phyloP scores from a whole-genome alignment of 2,113 vertebrate genomes.

The Cygnus atratus region DNA sequence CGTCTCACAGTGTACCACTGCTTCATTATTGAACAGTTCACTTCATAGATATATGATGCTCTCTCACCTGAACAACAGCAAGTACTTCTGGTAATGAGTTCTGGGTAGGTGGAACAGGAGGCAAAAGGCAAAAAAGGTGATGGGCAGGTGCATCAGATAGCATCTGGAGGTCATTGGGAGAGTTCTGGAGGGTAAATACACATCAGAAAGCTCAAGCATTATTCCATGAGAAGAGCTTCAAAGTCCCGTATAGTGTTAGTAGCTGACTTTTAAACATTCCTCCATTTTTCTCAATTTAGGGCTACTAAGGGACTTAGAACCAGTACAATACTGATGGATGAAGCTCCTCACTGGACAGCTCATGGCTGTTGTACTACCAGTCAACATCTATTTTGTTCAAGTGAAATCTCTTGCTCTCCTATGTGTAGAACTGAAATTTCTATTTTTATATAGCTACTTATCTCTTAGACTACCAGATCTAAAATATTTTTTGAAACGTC shows the following conservation, averaged over 20 bases:
- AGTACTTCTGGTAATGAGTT: slow-evolving; percentile 94
- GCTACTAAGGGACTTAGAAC: not conserved
- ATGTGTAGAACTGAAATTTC: not conserved
- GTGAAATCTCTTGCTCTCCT: not conserved
- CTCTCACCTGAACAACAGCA: slow-evolving; percentile 91
- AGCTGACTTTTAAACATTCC: not conserved
- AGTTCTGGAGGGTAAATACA: slow-evolving; percentile 81
- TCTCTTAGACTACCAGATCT: not conserved
- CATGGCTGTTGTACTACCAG: not conserved
- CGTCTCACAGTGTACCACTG: not conserved
- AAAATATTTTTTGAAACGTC: not conserved
- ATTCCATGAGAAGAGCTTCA: not conserved
- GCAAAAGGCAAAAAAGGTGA: slow-evolving; percentile 96
- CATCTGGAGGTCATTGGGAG: slow-evolving; percentile 97
- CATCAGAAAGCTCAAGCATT: not conserved
- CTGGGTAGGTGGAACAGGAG: slow-evolving; percentile 92
- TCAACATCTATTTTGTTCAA: not conserved
- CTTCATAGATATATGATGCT: rapidly evolving
- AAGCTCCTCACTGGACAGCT: not conserved
- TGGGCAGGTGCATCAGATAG: slow-evolving; percentile 96
- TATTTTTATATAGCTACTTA: not conserved
- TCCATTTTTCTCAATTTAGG: not conserved
- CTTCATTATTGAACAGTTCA: too few relatives aligned
- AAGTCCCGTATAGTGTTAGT: not conserved
- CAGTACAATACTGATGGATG: not conserved